Percentiles rank a stretch among this genome's conserved stretches.
These are phyloP conservation scores for Muscicapa adusta DNA, from an alignment of 2,113 vertebrate species.

Conservation along the genomic window DNA sequence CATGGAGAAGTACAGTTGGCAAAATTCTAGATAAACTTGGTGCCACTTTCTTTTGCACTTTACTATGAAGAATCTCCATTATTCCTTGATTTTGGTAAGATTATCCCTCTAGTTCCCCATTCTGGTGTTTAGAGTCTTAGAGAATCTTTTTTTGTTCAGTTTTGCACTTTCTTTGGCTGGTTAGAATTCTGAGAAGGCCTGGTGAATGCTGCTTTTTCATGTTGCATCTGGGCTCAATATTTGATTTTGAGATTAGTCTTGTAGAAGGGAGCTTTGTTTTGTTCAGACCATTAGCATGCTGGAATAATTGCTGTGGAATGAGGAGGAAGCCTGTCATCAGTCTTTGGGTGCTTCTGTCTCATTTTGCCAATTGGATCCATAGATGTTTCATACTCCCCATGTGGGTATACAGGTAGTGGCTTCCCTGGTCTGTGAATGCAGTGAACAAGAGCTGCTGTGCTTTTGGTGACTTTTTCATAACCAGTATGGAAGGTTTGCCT, in stretches of 20 bases:
- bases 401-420: background rate
- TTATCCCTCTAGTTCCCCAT: background rate
- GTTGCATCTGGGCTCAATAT: background rate
- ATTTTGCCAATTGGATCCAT: background rate
- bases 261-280: background rate
- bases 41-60: background rate
- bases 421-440: background rate
- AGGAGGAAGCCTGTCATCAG: background rate
- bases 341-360: background rate
- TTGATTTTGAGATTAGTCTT: background rate
- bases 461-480: background rate
- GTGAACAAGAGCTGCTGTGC: background rate
- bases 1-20: background rate
- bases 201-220: background rate
- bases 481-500: background rate
- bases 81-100: background rate
- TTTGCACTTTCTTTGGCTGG: background rate
- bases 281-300: background rate
- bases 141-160: background rate
- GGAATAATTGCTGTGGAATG: background rate
- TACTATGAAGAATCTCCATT: background rate
- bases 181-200: background rate
- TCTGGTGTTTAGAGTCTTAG: background rate
- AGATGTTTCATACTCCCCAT: background rate
- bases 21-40: background rate